Conservation (phyloP, 2,113 vertebrate species). For the Elephantulus edwardii region DNA sequence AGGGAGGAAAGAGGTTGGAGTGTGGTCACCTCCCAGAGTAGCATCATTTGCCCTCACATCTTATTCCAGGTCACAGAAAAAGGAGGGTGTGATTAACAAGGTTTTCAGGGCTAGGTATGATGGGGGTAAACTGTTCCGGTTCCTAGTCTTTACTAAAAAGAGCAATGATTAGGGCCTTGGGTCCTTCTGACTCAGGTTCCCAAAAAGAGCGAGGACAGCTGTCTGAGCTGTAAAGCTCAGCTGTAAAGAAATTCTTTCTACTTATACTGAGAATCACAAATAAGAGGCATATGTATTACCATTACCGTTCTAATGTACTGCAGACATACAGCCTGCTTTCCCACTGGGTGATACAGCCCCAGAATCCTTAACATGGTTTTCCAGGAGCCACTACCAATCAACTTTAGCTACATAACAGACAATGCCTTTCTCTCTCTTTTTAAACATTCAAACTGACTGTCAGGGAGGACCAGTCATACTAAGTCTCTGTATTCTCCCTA, state of each 20-base stretch:
- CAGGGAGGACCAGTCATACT: neutral
- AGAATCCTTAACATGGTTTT: neutral
- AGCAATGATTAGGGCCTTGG: neutral
- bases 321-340: neutral
- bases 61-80: neutral
- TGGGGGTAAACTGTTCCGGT: neutral
- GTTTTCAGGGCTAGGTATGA: neutral
- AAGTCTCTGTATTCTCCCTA: neutral
- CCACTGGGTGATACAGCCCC: neutral
- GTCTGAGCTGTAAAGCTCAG: neutral
- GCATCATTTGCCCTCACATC: neutral
- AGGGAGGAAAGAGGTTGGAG: neutral
- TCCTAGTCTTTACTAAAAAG: conserved; percentile 16
- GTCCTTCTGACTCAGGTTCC: neutral
- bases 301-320: neutral
- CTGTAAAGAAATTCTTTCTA: conserved; percentile 11
- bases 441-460: neutral
- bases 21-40: neutral
- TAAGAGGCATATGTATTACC: neutral
- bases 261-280: neutral
- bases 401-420: neutral
- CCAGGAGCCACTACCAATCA: neutral
- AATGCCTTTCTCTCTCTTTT: neutral
- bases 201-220: neutral
- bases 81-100: neutral